A percentile compares a stretch with the other conserved stretches of the same genome.
These are phyloP conservation scores for Entomobrya multifasciata DNA, from an alignment of 2,888 invertebrate genomes.

Conservation along the genomic window DNA sequence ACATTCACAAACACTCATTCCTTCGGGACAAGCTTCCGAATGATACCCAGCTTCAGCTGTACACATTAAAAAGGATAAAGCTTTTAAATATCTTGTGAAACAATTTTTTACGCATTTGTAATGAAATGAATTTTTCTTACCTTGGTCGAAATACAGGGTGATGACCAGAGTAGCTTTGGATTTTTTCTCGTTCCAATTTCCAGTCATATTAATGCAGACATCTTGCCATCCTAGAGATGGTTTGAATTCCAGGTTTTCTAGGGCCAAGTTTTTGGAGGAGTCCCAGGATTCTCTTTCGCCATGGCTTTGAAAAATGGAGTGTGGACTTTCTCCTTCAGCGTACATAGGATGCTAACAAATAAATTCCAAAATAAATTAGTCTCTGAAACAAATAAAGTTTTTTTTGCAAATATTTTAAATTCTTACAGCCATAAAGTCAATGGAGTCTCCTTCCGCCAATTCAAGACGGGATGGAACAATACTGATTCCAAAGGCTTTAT, in stretches of 20 bases:
- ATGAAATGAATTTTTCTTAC: not conserved
- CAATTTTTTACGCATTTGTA: no score
- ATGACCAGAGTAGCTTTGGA: not conserved
- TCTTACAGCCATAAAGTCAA: not conserved
- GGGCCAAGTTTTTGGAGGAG: not conserved
- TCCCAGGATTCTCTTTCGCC: not conserved
- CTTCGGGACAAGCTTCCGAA: not conserved
- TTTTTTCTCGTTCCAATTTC: not conserved
- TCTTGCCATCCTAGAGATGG: not conserved
- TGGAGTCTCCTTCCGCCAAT: not conserved
- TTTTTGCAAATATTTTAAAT: not conserved
- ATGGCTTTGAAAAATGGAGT: no score
- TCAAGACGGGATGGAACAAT: not conserved
- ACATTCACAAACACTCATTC: conserved; percentile 19
- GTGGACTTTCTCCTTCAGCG: not conserved
- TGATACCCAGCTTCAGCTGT: not conserved
- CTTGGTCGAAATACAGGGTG: not conserved
- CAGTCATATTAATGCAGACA: not conserved
- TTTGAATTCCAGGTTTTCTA: not conserved
- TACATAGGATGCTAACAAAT: not conserved
- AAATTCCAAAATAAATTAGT: not conserved
- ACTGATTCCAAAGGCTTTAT: conserved; percentile 21
- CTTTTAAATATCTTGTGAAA: not conserved
- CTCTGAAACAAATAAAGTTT: not conserved
- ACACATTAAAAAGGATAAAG: not conserved